Base-by-base conservation (phyloP, 2,888 invertebrate genomes). In the Aspidapion aeneum region DNA sequence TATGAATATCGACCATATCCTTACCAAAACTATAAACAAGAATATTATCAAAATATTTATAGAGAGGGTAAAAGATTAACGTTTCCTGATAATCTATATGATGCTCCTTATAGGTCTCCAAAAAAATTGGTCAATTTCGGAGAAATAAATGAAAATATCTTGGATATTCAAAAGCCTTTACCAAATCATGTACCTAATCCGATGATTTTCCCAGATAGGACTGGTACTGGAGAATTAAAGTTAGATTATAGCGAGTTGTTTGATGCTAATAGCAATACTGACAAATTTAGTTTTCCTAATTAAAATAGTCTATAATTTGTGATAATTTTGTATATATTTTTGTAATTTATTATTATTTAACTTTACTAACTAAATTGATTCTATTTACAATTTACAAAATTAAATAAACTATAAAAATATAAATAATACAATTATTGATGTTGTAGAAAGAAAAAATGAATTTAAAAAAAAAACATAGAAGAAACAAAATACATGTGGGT, bases 201-300 rank as follows among this genome's bases (percentile, higher is more conserved):
- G n/a, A 78, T 81, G 67, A 79, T 83, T 56, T 85, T 84, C 69
- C 84, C 85, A 1, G 82, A 82, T 70, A 79, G 85, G 63, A 83
- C 82, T 35, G 83, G 83, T 57, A 84, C 83, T 1, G 83, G 82
- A 50, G 80, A 83, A 70, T 73, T 84, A 52, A 78, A 79, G 70
- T 77, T 83, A 63, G 82, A 82, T 73, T 73, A 18, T 52, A 17
- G n/a, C 17, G 7, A 52, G 5, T 5, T 76, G 67, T 71, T 77
- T 52, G 60, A 62, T 52, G 67, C 66, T 18, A 50, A 62, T 21
- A 21, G 57, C 56, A 19, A 61, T 50, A 64, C 66, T 18, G 21
- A 17, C 3, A 18, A 52, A 9, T 52, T 52, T 52, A 52, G 52
- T 19, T 52, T 52, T 52, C 52, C 52, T 18, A 9, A 52, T 52